These are phyloP conservation scores for Antedon mediterranea DNA, from an alignment of 53 echinoderm and acorn worm genomes.

Conservation along the genomic window DNA sequence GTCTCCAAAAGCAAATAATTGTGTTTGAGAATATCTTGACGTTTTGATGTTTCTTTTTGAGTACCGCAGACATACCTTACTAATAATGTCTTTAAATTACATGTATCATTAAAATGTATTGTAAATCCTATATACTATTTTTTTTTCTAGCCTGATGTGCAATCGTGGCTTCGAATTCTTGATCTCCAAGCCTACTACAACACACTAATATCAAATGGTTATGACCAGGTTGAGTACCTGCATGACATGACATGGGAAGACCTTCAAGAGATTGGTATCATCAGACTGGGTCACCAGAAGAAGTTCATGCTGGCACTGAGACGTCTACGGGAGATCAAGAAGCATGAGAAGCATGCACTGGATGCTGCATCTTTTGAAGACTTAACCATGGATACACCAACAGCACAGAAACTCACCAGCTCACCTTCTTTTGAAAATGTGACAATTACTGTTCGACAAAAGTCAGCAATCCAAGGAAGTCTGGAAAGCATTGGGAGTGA, in stretches of 20 bases:
- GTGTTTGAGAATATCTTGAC: no score
- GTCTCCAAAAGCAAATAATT: no score
- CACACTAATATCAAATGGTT: conserved; percentile 61
- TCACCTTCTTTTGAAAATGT: conserved; percentile 10
- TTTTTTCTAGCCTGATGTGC: conserved; percentile 56
- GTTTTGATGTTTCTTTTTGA: no score
- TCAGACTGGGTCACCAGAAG: conserved; percentile 89
- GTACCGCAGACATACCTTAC: no score
- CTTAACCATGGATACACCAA: not conserved
- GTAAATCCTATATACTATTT: not conserved
- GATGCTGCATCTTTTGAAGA: not conserved
- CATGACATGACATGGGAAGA: conserved; percentile 83
- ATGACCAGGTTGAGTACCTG: conserved; percentile 42
- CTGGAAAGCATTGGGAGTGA: conserved; percentile 86
- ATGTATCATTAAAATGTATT: no score
- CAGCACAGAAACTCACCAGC: not conserved
- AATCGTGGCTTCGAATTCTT: conserved; percentile 72
- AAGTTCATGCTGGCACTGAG: conserved; percentile 75
- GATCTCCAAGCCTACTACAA: conserved; percentile 78
- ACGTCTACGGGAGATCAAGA: conserved; percentile 68
- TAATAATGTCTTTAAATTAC: no score
- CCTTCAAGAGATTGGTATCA: conserved; percentile 89
- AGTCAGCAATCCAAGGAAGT: conserved; percentile 25
- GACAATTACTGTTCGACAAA: not conserved
- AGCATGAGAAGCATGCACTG: conserved; percentile 40